These are phyloP conservation scores for Fissipunctia ypsillon DNA, from an alignment of 2,888 invertebrate genomes.

Conservation along the genomic window DNA sequence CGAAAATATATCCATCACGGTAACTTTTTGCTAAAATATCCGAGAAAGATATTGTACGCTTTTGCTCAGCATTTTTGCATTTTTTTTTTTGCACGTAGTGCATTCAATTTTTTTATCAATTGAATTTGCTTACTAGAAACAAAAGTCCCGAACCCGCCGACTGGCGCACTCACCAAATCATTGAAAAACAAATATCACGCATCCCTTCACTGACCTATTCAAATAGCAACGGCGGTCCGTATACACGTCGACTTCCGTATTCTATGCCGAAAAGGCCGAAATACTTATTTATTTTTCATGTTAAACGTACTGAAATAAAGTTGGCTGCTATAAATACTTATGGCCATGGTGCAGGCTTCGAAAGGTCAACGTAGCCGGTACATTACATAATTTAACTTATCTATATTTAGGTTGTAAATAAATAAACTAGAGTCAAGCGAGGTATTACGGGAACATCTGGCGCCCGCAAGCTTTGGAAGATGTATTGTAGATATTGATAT, in stretches of 20 bases:
- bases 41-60: slow-evolving; percentile 24
- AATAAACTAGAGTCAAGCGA: slow-evolving; percentile 44
- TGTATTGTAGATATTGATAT: too few species aligned
- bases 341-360: slow-evolving; percentile 29
- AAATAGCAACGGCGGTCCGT: slow-evolving; percentile 3
- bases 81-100: slow-evolving; percentile 24
- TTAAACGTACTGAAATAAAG: slow-evolving; percentile 27
- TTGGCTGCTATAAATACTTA: slow-evolving; percentile 31
- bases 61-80: slow-evolving; percentile 41
- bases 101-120: slow-evolving; percentile 24
- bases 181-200: slow-evolving; percentile 29
- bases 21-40: slow-evolving; percentile 41
- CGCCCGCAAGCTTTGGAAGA: slow-evolving; percentile 19
- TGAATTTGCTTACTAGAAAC: slow-evolving; percentile 8
- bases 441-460: slow-evolving; percentile 35
- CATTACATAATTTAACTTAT: slow-evolving; percentile 40
- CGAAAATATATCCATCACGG: slow-evolving; percentile 32
- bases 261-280: slow-evolving; percentile 6
- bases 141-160: not conserved
- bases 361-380: slow-evolving; percentile 36
- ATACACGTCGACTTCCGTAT: slow-evolving; percentile 24
- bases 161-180: not conserved
- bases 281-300: slow-evolving; percentile 16
- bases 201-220: slow-evolving; percentile 32
- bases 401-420: slow-evolving; percentile 52